Evolutionary conservation across 2,888 invertebrate genomes (phyloP).

Genomic region (Diaphora mendica): DNA sequence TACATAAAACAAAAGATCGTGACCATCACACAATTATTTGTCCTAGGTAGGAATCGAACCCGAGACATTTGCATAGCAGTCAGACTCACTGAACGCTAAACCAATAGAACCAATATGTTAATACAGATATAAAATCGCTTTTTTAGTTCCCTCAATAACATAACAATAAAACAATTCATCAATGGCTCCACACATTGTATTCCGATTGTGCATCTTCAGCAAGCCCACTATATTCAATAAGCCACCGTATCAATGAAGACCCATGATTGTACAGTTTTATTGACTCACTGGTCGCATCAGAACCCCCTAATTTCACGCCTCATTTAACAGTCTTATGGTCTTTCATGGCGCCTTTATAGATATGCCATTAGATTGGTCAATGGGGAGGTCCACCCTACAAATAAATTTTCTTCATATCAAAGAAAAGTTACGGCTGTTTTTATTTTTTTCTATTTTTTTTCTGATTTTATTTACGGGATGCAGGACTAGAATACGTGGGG

Average conservation of each 20-base stretch:
- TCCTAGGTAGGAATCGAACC: too few species aligned
- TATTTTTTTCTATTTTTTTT: slow-evolving; percentile 29
- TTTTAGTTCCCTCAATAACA: not conserved
- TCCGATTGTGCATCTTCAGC: slow-evolving; percentile 30
- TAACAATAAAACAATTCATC: not conserved
- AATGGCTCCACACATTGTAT: slow-evolving; percentile 3
- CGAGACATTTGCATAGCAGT: too few species aligned
- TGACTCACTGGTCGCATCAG: slow-evolving; percentile 67
- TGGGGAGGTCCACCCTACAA: slow-evolving; percentile 59
- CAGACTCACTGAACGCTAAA: not conserved
- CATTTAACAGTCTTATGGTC: slow-evolving; percentile 83
- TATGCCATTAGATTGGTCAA: slow-evolving; percentile 76
- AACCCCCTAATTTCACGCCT: slow-evolving; percentile 82
- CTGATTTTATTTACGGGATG: slow-evolving; percentile 25
- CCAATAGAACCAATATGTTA: not conserved
- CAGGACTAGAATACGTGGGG: slow-evolving; percentile 2
- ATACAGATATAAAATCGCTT: not conserved
- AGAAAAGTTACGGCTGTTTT: slow-evolving; percentile 41
- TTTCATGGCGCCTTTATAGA: slow-evolving; percentile 78
- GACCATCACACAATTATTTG: too few species aligned
- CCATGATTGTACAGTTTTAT: slow-evolving; percentile 58
- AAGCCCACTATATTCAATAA: slow-evolving; percentile 50
- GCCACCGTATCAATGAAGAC: slow-evolving; percentile 47
- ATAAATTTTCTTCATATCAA: slow-evolving; percentile 68
- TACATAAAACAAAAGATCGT: too few species aligned